Conservation (phyloP, 2,797 vertebrate species). For the Mormyrus proboscirostris region DNA sequence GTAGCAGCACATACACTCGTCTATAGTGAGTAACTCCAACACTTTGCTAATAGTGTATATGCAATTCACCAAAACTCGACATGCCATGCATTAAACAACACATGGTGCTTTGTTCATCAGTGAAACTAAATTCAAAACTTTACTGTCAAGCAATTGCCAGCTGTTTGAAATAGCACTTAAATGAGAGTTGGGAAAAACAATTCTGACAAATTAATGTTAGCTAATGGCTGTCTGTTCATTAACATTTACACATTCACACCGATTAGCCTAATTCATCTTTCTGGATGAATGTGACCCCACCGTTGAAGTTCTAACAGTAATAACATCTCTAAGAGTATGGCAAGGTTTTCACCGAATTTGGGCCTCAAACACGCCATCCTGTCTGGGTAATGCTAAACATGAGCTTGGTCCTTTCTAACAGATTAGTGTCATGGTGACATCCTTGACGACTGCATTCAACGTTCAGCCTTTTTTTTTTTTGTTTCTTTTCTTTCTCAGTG, state of each 20-base stretch:
- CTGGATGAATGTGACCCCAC: not conserved
- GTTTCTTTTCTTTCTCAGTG: not conserved
- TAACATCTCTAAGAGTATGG: not conserved
- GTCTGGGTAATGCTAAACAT: not conserved
- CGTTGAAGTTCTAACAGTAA: not conserved
- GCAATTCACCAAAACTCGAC: not conserved
- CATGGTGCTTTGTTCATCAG: not conserved
- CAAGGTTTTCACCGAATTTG: not conserved
- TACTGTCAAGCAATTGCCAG: not conserved
- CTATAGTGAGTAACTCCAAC: not conserved
- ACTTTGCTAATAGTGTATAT: not conserved
- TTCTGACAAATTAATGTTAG: not conserved
- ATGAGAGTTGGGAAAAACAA: not conserved
- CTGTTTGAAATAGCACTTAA: not conserved
- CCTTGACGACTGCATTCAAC: not conserved
- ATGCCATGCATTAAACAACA: not conserved
- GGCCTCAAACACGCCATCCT: not conserved
- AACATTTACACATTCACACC: not conserved
- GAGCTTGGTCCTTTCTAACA: not conserved
- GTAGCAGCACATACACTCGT: not conserved
- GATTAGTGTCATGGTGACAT: not conserved
- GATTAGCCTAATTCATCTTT: not conserved
- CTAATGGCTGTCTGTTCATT: not conserved
- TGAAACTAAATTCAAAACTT: not conserved
- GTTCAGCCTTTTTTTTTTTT: not conserved